Percentiles rank a stretch among this genome's conserved stretches.
Evolutionary conservation across 2,113 vertebrate genomes (phyloP).

Genomic region (Rhineura floridana): DNA sequence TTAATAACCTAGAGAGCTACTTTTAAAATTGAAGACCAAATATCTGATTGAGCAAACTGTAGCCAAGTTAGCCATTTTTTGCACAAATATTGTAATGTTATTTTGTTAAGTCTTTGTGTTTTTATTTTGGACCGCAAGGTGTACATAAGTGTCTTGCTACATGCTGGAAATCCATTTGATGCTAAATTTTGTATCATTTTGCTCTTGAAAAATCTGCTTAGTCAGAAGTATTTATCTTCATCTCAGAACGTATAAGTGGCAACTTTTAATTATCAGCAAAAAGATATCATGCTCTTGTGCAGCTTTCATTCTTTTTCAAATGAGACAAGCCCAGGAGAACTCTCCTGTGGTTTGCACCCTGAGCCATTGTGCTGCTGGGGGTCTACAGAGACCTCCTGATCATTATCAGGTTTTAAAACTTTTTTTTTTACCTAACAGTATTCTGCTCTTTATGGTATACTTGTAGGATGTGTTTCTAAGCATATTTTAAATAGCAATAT

Average conservation of each 20-base stretch:
- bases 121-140: constrained; percentile 50
- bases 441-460: constrained; percentile 62
- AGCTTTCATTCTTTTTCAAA: not conserved
- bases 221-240: not conserved
- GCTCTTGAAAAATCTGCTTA: constrained; percentile 20
- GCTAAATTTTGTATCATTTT: constrained; percentile 23
- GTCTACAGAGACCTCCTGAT: not conserved
- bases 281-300: not conserved
- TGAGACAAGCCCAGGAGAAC: not conserved
- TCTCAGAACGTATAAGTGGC: not conserved
- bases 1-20: constrained; percentile 33
- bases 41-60: not conserved
- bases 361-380: not conserved
- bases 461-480: constrained; percentile 67
- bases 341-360: not conserved
- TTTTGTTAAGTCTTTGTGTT: constrained; percentile 56
- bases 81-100: constrained; percentile 61
- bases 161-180: constrained; percentile 37
- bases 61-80: constrained; percentile 56
- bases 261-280: not conserved
- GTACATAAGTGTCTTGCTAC: constrained; percentile 25
- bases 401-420: constrained; percentile 11
- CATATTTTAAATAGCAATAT: constrained; percentile 59
- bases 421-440: constrained; percentile 61
- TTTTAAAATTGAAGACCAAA: constrained; percentile 53